Percentiles rank a stretch among this genome's conserved stretches.
phyloP scores from a whole-genome alignment of 1,140 invertebrate species.

The Whitmania pigra region DNA sequence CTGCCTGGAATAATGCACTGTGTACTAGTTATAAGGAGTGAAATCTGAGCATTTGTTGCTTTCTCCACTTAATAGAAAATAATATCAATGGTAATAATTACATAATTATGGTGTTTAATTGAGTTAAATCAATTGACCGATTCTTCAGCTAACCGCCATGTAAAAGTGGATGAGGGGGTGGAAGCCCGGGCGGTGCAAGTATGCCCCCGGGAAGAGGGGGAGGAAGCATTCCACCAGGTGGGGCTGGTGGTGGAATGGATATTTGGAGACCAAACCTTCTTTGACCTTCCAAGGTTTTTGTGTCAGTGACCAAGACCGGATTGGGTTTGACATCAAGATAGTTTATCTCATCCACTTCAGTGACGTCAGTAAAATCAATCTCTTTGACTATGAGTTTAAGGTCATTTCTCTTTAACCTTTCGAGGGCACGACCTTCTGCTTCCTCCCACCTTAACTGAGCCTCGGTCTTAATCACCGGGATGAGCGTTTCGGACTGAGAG shows the following conservation, averaged over 20 bases:
- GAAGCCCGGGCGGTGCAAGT: constrained; percentile 33
- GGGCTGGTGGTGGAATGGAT: neutral
- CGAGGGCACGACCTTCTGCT: too few species aligned
- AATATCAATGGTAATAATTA: too few species aligned
- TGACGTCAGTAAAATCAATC: constrained; percentile 85
- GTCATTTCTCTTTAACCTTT: too few species aligned
- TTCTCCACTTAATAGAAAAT: neutral
- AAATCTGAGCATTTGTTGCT: too few species aligned
- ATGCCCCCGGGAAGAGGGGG: constrained; percentile 44
- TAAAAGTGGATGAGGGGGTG: constrained; percentile 26
- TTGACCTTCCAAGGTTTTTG: neutral
- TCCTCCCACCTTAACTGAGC: too few species aligned
- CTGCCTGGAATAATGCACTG: constrained; percentile 25
- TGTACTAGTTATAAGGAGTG: too few species aligned
- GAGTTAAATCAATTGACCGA: too few species aligned
- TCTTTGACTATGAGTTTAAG: constrained; percentile 74
- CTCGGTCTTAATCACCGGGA: too few species aligned
- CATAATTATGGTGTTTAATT: constrained; percentile 30
- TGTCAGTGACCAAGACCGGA: neutral
- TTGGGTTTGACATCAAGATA: constrained; percentile 29
- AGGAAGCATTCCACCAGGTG: constrained; percentile 28
- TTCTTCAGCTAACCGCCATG: too few species aligned
- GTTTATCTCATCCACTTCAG: constrained; percentile 48
- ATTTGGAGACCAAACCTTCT: too few species aligned
- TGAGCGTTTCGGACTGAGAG: too few species aligned